phyloP scores from a whole-genome alignment of 1,140 invertebrate genomes.

The Aphidius gifuensis region DNA sequence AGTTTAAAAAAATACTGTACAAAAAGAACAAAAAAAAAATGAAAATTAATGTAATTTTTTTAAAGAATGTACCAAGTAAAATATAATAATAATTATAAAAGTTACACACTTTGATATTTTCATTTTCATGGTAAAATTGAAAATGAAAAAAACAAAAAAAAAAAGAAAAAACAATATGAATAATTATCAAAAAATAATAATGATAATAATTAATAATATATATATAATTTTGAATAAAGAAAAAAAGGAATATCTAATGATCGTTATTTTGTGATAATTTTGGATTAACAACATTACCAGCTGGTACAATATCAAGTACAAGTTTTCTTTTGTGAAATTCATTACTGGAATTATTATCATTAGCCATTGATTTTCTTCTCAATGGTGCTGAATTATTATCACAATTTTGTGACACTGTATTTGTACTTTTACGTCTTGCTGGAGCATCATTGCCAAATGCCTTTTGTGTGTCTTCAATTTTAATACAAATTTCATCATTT shows the following conservation, averaged over 20 bases:
- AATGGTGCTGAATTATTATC: slow-evolving; percentile 27
- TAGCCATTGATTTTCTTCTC: slow-evolving; percentile 38
- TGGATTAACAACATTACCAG: slow-evolving; percentile 29
- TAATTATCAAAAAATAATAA: too few relatives aligned
- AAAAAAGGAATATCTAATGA: slow-evolving; percentile 17
- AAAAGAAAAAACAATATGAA: too few relatives aligned
- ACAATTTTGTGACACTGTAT: slow-evolving; percentile 31
- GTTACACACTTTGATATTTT: not conserved
- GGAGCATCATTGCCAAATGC: slow-evolving; percentile 26
- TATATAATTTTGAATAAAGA: too few relatives aligned
- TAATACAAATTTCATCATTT: slow-evolving; percentile 18
- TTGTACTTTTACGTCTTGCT: slow-evolving; percentile 45
- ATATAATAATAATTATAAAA: too few relatives aligned
- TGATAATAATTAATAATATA: too few relatives aligned
- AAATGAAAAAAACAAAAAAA: too few relatives aligned
- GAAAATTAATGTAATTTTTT: slow-evolving; percentile 1
- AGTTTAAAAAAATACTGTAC: slow-evolving; percentile 43
- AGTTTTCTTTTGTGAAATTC: slow-evolving; percentile 46
- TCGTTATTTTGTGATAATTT: slow-evolving; percentile 35
- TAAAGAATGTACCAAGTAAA: too few relatives aligned
- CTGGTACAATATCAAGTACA: slow-evolving; percentile 38
- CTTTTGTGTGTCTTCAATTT: slow-evolving; percentile 29
- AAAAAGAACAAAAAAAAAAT: slow-evolving; percentile 32
- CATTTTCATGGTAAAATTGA: not conserved
- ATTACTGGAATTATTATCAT: slow-evolving; percentile 29